A percentile compares a stretch with the other conserved stretches of the same genome.
Conservation (phyloP, 2,797 vertebrate genomes). For the Siniperca scherzeri region DNA sequence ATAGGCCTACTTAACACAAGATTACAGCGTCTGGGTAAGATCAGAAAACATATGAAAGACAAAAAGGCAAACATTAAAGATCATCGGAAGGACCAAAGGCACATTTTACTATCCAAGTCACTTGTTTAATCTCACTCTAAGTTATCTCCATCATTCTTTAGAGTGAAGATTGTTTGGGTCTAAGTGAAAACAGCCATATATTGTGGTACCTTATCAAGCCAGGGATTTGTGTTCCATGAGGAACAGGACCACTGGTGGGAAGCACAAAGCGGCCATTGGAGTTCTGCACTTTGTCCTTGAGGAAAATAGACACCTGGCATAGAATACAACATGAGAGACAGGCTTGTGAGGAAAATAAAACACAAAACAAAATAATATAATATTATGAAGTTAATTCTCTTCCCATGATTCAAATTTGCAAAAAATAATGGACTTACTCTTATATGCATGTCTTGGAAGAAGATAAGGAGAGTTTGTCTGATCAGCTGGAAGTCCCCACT, state of each 20-base stretch:
- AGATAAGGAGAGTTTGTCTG: conserved; percentile 95
- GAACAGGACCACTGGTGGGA: conserved; percentile 93
- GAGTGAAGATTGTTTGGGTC: neutral
- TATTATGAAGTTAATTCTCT: neutral
- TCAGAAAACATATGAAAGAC: conserved; percentile 24
- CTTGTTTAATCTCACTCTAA: neutral
- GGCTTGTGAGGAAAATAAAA: neutral
- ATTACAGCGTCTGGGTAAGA: conserved; percentile 31
- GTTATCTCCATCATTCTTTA: neutral
- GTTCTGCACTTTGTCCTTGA: conserved; percentile 98
- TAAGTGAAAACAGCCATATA: neutral
- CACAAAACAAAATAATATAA: neutral
- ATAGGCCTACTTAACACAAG: conserved; percentile 45
- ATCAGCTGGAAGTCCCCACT: conserved; percentile 96
- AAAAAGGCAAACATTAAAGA: conserved; percentile 29
- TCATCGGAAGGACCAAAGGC: neutral
- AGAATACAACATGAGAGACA: conserved; percentile 28
- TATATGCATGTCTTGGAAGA: conserved; percentile 99
- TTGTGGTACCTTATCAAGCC: conserved; percentile 91
- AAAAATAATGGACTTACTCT: conserved; percentile 86
- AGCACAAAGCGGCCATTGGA: conserved; percentile 97
- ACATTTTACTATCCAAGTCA: neutral
- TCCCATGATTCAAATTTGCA: neutral
- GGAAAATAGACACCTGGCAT: conserved; percentile 95
- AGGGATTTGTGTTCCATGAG: conserved; percentile 92